Evolutionary conservation across 2,113 vertebrate species (phyloP).

Genomic region (Hippocampus comes): DNA sequence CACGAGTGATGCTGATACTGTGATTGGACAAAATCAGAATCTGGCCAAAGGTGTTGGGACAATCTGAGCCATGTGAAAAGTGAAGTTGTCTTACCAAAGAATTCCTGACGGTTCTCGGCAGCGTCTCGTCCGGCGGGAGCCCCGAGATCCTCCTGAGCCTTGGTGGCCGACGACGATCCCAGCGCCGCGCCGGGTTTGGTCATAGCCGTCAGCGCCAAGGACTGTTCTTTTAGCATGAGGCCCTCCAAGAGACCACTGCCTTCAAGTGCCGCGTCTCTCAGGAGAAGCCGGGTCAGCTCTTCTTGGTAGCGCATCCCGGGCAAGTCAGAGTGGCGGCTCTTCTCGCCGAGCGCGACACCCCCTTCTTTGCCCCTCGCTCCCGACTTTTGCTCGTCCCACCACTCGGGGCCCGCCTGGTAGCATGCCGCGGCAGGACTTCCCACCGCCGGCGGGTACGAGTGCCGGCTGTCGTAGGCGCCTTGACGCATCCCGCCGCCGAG

Average conservation of each 20-base stretch:
- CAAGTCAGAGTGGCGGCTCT: slow-evolving; percentile 72
- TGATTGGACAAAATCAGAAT: background rate
- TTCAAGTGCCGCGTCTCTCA: slow-evolving; percentile 67
- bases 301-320: slow-evolving; percentile 78
- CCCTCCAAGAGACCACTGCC: slow-evolving; percentile 64
- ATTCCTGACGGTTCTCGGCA: slow-evolving; percentile 76
- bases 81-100: slow-evolving; percentile 75
- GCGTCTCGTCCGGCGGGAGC: slow-evolving; percentile 44
- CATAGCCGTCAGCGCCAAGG: slow-evolving; percentile 44
- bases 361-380: slow-evolving; percentile 42
- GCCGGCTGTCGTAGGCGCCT: slow-evolving; percentile 74
- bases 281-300: slow-evolving; percentile 74
- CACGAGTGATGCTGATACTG: too few relatives aligned
- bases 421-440: slow-evolving; percentile 72
- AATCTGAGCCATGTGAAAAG: background rate
- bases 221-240: slow-evolving; percentile 69
- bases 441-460: slow-evolving; percentile 82
- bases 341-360: slow-evolving; percentile 56
- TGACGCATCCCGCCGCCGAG: slow-evolving; percentile 59
- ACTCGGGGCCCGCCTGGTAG: slow-evolving; percentile 58
- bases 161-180: slow-evolving; percentile 49
- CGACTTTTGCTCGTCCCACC: slow-evolving; percentile 65
- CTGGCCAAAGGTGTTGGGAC: background rate
- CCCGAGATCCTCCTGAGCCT: slow-evolving; percentile 63
- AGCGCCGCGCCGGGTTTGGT: slow-evolving; percentile 47